Evolutionary conservation across 2,888 invertebrate genomes (phyloP).

Genomic region (Crepidodera aurea): DNA sequence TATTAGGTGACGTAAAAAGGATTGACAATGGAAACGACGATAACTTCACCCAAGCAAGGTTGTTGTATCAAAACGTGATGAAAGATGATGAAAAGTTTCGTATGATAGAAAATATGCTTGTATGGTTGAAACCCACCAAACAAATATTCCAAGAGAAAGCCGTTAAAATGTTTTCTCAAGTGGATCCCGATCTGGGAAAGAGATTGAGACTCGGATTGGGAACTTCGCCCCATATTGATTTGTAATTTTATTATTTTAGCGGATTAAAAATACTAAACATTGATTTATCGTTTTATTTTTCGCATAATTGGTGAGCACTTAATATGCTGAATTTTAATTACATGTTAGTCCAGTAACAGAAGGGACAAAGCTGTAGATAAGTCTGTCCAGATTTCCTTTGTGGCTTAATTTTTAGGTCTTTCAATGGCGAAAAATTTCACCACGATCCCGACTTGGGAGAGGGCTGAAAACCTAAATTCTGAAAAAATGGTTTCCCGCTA

Average conservation of each 20-base stretch:
- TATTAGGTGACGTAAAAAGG: conserved; percentile 73
- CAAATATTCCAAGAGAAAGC: conserved; percentile 87
- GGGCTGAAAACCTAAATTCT: too few relatives aligned
- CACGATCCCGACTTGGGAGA: too few relatives aligned
- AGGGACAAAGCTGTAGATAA: too few relatives aligned
- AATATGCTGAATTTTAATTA: too few relatives aligned
- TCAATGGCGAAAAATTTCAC: too few relatives aligned
- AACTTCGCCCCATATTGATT: conserved; percentile 43
- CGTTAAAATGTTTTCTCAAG: conserved; percentile 82
- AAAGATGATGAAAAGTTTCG: conserved; percentile 74
- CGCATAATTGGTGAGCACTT: too few relatives aligned
- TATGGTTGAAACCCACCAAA: conserved; percentile 78
- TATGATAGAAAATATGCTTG: conserved; percentile 81
- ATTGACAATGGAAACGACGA: conserved; percentile 87
- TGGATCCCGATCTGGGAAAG: conserved; percentile 81
- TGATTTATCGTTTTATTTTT: too few relatives aligned
- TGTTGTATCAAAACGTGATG: conserved; percentile 65
- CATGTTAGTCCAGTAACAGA: too few relatives aligned
- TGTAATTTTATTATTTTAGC: conserved; percentile 31
- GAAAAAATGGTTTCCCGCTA: too few relatives aligned
- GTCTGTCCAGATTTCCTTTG: too few relatives aligned
- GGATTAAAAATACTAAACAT: too few relatives aligned
- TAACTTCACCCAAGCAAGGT: conserved; percentile 85
- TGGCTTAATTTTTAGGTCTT: too few relatives aligned
- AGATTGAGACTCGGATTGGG: conserved; percentile 67